Base-by-base conservation (phyloP, 1,140 invertebrate genomes). In the Trinorchestia longiramus region DNA sequence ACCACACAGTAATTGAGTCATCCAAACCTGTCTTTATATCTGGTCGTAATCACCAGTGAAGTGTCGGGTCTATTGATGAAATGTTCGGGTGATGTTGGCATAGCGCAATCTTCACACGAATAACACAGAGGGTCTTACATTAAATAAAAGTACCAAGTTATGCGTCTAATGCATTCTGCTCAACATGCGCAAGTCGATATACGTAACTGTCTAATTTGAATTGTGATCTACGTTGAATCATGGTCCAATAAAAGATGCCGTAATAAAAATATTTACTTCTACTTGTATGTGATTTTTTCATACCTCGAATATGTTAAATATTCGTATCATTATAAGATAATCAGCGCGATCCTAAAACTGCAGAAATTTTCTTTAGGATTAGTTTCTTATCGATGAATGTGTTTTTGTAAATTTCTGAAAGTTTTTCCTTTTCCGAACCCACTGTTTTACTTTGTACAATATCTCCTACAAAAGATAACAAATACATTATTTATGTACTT, bases 1-100 rank as follows among this genome's bases (percentile, higher is more conserved):
- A 94, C 43, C 44, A 94, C 43, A 94, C 43, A 47, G 92, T 94
- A 94, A 94, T 94, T 94, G 92, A 94, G 92, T 47, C 92, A 94
- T 94, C 92, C 8, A 44, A 94, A 94, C 92, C 92, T 94, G 92
- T 94, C 92, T 23, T 94, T 47, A 94, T 8, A 44, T 43, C 43
- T 45, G 43, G 41, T 44, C 40, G 92, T 94, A 94, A 94, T 94
- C 40, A 43, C 92, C 92, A 40, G 92, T 44, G 36, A 94, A 44
- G 36, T 94, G 44, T 94, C 44, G 92, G 92, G 41, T 45, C 92
- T 94, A 45, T 94, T 94, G 92, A 94, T 47, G 92, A 44, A 94
- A 94, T 42, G 88, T 90, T 90, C 11, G 88, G 43, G 43, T 42
- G 88, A 90, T 90, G 43, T 90, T 90, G 41, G 88, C 28, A 36